Evolutionary conservation across 2,113 vertebrate genomes (phyloP).

Genomic region (Furnarius figulus): DNA sequence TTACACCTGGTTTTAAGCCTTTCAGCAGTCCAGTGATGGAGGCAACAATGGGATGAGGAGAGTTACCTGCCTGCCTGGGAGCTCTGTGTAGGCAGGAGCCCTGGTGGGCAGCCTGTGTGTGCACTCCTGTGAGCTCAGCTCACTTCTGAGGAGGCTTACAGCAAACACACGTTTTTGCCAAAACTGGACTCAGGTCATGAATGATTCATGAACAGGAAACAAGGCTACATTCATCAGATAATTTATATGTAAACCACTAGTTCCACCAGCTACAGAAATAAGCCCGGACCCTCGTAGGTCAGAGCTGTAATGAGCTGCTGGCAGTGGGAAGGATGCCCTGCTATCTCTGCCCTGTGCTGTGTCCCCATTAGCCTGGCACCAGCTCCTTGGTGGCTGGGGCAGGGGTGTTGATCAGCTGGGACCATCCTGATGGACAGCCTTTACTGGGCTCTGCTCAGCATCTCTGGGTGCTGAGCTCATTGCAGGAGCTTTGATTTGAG

Average conservation of each 20-base stretch:
- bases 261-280: background rate
- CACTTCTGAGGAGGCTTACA: background rate
- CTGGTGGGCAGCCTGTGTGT: background rate
- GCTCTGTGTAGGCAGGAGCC: background rate
- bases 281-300: background rate
- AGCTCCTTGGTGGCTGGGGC: accelerated
- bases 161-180: background rate
- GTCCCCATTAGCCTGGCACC: background rate
- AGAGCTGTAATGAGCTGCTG: background rate
- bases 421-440: background rate
- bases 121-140: background rate
- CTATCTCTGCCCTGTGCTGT: background rate
- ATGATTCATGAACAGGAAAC: constrained; percentile 48
- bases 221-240: constrained; percentile 56
- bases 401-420: background rate
- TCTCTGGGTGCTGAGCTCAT: background rate
- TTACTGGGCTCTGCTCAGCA: background rate
- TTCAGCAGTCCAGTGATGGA: background rate
- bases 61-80: background rate
- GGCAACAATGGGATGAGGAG: background rate
- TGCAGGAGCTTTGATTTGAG: background rate
- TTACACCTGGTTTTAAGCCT: background rate
- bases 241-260: constrained; percentile 46
- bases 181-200: background rate
- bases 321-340: background rate